Evolutionary conservation across 2,888 invertebrate genomes (phyloP).

Genomic region (Formica aserva): DNA sequence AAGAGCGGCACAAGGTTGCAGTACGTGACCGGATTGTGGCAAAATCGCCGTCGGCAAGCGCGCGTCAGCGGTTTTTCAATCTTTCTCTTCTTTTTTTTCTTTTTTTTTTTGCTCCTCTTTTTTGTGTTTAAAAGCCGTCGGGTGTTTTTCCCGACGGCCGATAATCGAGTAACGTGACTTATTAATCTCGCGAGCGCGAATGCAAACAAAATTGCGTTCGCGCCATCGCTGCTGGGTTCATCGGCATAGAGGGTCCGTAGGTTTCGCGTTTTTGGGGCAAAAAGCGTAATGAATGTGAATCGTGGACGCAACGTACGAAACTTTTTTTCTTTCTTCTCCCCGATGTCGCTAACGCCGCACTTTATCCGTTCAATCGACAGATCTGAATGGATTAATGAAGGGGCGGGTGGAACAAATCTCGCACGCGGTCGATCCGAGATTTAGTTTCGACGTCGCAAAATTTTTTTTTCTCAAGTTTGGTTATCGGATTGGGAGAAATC

Average conservation of each 20-base stretch:
- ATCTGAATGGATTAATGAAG: slow-evolving; percentile 44
- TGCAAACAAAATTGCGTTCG: slow-evolving; percentile 42
- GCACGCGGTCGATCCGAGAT: slow-evolving; percentile 20
- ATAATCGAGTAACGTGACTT: slow-evolving; percentile 55
- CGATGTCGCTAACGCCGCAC: slow-evolving; percentile 44
- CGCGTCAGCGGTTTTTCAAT: slow-evolving; percentile 57
- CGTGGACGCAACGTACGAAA: background rate
- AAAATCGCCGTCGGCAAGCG: slow-evolving; percentile 46
- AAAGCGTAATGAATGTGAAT: slow-evolving; percentile 48
- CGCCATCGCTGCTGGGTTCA: slow-evolving; percentile 12
- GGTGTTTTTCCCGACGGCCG: slow-evolving; percentile 33
- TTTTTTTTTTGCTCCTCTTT: background rate
- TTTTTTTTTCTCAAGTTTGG: slow-evolving; percentile 23
- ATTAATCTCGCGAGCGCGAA: slow-evolving; percentile 45
- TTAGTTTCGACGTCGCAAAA: background rate
- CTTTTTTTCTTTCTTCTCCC: background rate
- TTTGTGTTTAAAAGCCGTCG: slow-evolving; percentile 11
- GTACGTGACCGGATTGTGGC: slow-evolving; percentile 58
- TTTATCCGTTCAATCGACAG: slow-evolving; percentile 48
- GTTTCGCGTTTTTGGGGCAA: background rate
- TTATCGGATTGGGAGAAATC: slow-evolving; percentile 15
- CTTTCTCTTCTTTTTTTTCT: background rate
- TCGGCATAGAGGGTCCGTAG: slow-evolving; percentile 28
- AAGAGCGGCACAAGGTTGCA: slow-evolving; percentile 50
- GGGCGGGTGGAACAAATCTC: slow-evolving; percentile 43